Conservation (phyloP, 2,797 vertebrate species). For the Sciurus vulgaris region DNA sequence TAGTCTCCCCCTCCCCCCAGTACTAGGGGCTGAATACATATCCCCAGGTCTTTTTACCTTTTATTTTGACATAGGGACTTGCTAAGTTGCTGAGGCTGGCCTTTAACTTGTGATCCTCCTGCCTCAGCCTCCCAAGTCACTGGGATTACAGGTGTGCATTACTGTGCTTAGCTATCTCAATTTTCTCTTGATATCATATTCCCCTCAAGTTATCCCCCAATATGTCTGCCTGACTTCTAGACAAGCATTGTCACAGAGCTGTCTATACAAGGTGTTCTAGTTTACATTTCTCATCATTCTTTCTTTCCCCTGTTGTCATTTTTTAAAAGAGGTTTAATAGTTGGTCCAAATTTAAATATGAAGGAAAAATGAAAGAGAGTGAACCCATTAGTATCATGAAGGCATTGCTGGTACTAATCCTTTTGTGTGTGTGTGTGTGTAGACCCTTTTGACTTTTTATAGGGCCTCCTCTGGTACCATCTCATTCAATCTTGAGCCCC, state of each 20-base stretch:
- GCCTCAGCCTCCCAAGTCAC: too few species aligned
- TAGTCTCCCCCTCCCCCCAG: too few species aligned
- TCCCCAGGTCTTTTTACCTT: too few species aligned
- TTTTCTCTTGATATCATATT: neutral
- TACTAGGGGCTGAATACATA: too few species aligned
- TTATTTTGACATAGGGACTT: too few species aligned
- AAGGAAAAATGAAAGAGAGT: neutral
- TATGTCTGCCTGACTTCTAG: neutral
- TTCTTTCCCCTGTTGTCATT: neutral
- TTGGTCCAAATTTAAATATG: conserved; percentile 31
- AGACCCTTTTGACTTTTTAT: neutral
- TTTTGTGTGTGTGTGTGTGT: neutral
- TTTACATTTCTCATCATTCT: neutral
- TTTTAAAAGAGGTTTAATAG: neutral
- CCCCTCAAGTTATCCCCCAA: neutral
- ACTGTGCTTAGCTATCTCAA: neutral
- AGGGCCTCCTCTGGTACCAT: neutral
- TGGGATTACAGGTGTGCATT: too few species aligned
- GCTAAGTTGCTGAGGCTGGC: too few species aligned
- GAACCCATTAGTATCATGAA: neutral
- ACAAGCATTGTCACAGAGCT: neutral
- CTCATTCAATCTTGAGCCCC: neutral
- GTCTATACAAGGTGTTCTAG: neutral
- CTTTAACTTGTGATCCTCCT: too few species aligned
- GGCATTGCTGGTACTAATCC: neutral